These are phyloP conservation scores for Catocala sponsa DNA, from an alignment of 2,888 invertebrate species.

Conservation along the genomic window DNA sequence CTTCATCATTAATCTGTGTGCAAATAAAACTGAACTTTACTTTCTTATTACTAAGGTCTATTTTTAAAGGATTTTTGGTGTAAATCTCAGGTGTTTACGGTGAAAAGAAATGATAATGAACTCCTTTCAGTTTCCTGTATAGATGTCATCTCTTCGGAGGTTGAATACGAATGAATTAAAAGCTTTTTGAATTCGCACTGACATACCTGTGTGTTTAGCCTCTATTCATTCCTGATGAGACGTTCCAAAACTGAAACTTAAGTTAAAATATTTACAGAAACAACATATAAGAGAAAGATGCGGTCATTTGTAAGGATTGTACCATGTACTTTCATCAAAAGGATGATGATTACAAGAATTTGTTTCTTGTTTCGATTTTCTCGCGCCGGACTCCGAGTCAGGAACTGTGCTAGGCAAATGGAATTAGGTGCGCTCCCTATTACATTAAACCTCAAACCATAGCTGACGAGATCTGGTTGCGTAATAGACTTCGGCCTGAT, in stretches of 20 bases:
- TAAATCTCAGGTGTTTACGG: constrained; percentile 62
- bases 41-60: rapidly evolving
- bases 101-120: constrained; percentile 73
- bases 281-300: too few relatives aligned
- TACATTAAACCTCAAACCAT: too few relatives aligned
- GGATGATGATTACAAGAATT: too few relatives aligned
- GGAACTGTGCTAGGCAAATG: too few relatives aligned
- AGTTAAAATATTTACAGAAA: neutral
- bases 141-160: constrained; percentile 55
- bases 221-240: constrained; percentile 10
- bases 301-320: too few relatives aligned
- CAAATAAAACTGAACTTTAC: constrained; percentile 30
- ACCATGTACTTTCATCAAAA: too few relatives aligned
- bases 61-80: constrained; percentile 8
- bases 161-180: constrained; percentile 60
- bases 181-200: constrained; percentile 54
- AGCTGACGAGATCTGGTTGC: neutral
- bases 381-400: too few relatives aligned
- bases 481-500: too few relatives aligned
- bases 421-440: too few relatives aligned
- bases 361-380: too few relatives aligned
- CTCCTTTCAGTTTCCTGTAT: constrained; percentile 58
- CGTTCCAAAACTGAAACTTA: neutral
- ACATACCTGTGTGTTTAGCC: constrained; percentile 42
- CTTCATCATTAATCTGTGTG: constrained; percentile 44